phyloP scores from a whole-genome alignment of 2,797 vertebrate genomes.

The Sebastes baramenuke region DNA sequence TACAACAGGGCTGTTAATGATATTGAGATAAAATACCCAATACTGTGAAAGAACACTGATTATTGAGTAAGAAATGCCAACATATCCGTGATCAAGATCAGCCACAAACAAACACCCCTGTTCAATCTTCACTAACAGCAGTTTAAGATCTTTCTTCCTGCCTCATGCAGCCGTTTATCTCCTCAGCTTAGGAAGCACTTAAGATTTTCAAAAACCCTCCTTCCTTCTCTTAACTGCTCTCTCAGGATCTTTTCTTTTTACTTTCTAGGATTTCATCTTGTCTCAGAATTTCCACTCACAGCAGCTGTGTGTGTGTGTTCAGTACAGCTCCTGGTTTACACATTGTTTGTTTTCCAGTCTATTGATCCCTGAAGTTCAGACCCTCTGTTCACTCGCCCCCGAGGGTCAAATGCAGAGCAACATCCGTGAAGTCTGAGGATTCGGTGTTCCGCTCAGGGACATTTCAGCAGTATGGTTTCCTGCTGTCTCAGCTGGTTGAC shows the following conservation, averaged over 20 bases:
- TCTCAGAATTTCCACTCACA: not conserved
- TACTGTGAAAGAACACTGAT: not conserved
- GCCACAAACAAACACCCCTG: not conserved
- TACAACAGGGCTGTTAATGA: not conserved
- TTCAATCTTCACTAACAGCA: not conserved
- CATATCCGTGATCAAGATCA: not conserved
- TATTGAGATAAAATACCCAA: not conserved
- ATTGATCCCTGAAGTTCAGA: not conserved
- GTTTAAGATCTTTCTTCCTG: not conserved
- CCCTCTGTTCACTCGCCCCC: not conserved
- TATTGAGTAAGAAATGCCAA: not conserved
- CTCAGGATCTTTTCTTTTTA: not conserved
- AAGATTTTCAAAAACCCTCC: not conserved
- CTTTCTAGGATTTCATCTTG: not conserved
- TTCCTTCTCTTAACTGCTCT: not conserved
- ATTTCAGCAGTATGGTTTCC: not conserved
- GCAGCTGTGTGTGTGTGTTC: not conserved
- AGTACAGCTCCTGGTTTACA: not conserved
- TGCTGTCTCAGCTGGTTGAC: not conserved
- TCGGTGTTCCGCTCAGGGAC: rapidly evolving
- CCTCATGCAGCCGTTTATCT: not conserved
- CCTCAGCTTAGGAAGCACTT: not conserved
- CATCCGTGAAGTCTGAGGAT: not conserved
- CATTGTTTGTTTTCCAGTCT: not conserved
- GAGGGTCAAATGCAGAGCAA: not conserved